Percentiles rank a stretch among this genome's conserved stretches.
Evolutionary conservation across 1,140 invertebrate species (phyloP).

Genomic region (Diabrotica undecimpunctata): DNA sequence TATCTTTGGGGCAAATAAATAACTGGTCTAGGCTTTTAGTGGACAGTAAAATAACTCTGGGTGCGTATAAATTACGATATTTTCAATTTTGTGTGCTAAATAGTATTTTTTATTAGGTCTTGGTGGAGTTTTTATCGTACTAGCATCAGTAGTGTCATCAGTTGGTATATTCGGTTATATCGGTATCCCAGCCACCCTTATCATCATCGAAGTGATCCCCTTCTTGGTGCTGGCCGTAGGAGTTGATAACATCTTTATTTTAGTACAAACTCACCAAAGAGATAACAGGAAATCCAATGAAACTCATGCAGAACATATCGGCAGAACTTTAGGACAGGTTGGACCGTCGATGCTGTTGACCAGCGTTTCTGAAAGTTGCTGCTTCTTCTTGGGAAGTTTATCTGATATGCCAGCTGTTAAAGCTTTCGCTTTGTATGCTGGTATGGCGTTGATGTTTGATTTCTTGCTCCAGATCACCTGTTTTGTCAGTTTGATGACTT

Average conservation of each 20-base stretch:
- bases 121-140: conserved; percentile 74
- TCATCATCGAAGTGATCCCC: conserved; percentile 97
- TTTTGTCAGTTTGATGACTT: conserved; percentile 86
- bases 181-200: conserved; percentile 88
- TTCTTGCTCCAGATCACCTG: conserved; percentile 96
- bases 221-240: conserved; percentile 98
- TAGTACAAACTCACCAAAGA: conserved; percentile 85
- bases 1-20: conserved; percentile 84
- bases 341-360: conserved; percentile 90
- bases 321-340: conserved; percentile 83
- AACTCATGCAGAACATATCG: conserved; percentile 81
- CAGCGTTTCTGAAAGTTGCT: conserved; percentile 88
- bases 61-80: conserved; percentile 52
- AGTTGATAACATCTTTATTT: conserved; percentile 98
- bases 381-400: conserved; percentile 93
- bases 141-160: conserved; percentile 86
- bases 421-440: conserved; percentile 96
- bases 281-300: conserved; percentile 67
- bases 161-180: conserved; percentile 90
- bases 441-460: conserved; percentile 90
- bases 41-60: conserved; percentile 90
- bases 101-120: conserved; percentile 30
- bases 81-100: no score
- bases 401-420: conserved; percentile 97
- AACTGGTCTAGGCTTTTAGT: conserved; percentile 70